Evolutionary conservation across 2,888 invertebrate species (phyloP), one percentile per base, ranked within the genome.

Genomic region (Corythucha ciliata): DNA sequence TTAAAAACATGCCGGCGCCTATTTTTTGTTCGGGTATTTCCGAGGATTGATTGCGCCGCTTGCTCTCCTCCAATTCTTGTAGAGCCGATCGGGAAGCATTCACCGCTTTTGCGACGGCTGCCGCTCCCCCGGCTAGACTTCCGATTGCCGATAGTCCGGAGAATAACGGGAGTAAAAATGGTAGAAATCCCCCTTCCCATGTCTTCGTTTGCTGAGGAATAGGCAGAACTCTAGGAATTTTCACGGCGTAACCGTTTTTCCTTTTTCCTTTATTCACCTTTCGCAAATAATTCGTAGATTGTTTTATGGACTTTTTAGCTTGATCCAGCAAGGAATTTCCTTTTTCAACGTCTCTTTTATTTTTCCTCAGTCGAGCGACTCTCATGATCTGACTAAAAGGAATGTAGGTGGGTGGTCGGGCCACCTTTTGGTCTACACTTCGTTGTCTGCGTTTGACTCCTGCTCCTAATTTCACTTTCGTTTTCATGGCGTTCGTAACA

Each of bases 11-110:
- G 6, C 66, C 66, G 56, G 63, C 65, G 4, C 67, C 66, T 22
- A 66, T 45, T 21, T 63, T 65, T 36, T 66, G 64, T 26, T 22
- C 12, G 20, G 24, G 8, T 37, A 63, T 57, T 61, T 68, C 68
- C 65, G 68, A 67, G n/a, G 54, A 57, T 57, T 60, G 53, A 57
- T 68, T 68, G 54, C 66, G 67, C 4, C 65, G 59, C 42, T 60
- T 48, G 21, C 54, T 58, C 59, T 68, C 66, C 16, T 57, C 52
- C 33, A 65, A 57, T 54, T 63, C 49, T 55, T 63, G 54, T 61
- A 61, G 59, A 8, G 65, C 65, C 41, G 48, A 52, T 53, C 63
- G 65, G 3, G 63, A 60, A 46, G 65, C 60, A 54, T 64, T 65
- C 10, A 34, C 34, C 12, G 34, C 34, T 34, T 34, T 34, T 4